Conservation (phyloP, 2,113 vertebrate species). For the Thamnaconus septentrionalis region DNA sequence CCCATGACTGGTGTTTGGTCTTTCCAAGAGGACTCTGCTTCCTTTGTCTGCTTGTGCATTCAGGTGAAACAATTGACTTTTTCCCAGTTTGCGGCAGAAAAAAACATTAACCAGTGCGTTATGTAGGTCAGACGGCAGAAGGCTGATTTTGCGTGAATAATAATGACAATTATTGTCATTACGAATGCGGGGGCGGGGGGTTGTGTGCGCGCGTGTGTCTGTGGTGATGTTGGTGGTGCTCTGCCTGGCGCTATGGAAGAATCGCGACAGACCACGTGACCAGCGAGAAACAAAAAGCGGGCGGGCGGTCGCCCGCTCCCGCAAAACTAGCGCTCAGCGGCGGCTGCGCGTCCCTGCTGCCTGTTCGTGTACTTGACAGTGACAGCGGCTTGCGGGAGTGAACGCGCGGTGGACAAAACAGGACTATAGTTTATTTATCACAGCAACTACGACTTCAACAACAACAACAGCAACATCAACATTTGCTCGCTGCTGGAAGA, state of each 20-base stretch:
- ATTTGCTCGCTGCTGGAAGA: constrained; percentile 9
- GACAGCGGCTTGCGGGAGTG: constrained; percentile 7
- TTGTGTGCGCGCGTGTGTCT: constrained; percentile 6
- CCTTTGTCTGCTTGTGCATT: no score
- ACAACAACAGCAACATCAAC: background rate
- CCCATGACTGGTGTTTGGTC: no score
- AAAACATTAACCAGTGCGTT: no score
- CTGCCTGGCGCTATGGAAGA: constrained; percentile 14
- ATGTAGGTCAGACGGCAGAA: no score
- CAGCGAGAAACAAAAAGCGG: constrained; percentile 45
- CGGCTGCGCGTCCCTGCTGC: constrained; percentile 15
- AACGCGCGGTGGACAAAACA: background rate
- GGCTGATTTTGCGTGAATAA: no score
- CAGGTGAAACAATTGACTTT: no score
- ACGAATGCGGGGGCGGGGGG: no score
- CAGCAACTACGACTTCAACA: no score
- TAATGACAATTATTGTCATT: no score
- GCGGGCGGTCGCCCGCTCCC: constrained; percentile 35
- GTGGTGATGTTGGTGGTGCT: constrained; percentile 18
- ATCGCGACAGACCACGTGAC: constrained; percentile 64
- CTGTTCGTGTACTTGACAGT: constrained; percentile 21
- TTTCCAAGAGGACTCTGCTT: no score
- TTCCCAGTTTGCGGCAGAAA: no score
- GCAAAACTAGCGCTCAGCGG: constrained; percentile 23
- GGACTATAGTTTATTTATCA: background rate